Base-by-base conservation (phyloP, 2,888 invertebrate genomes). In the Limnephilus lunatus region DNA sequence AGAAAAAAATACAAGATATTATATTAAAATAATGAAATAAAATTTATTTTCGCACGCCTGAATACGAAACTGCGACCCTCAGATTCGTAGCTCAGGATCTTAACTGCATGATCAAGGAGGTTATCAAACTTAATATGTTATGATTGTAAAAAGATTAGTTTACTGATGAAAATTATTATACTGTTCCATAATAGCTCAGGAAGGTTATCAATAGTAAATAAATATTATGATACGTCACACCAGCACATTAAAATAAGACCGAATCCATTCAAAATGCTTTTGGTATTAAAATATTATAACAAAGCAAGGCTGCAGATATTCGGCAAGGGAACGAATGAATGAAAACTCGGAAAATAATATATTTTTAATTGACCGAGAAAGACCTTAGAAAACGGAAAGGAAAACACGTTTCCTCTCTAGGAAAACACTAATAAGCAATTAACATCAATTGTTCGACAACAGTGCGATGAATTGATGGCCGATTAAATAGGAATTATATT, bases 301-400 rank as follows among this genome's bases (percentile, higher is more conserved):
- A 86, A 86, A 86, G 86, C 86, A 86, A 86, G 86, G 86, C 48
- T 86, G 53, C 86, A 44, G 48, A 19, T 30, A 86, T 86, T 44
- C 30, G 32, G 32, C 44, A 86, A 19, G 25, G 44, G 86, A 44
- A 48, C 31, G 53, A 44, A 31, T 48, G 86, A 86, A 86, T 31
- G 44, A 86, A 44, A 86, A 35, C 39, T 35, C 68, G 25, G 25
- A 32, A 86, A 39, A 53, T 48, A 44, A 86, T 86, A n/a, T 86
- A 25, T 86, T 86, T 48, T 86, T 86, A 86, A 86, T 86, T 86
- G 19, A 32, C 30, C 44, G 86, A 86, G 39, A 85, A 32, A 85
- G 85, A 32, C 85, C 85, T 85, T 85, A 35, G 25, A n/a, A 68
- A 68, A 68, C 68, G 68, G 68, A 68, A 68, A 25, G 82, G 35